phyloP scores from a whole-genome alignment of 2,888 invertebrate species.

The Leptinotarsa peninsularis region DNA sequence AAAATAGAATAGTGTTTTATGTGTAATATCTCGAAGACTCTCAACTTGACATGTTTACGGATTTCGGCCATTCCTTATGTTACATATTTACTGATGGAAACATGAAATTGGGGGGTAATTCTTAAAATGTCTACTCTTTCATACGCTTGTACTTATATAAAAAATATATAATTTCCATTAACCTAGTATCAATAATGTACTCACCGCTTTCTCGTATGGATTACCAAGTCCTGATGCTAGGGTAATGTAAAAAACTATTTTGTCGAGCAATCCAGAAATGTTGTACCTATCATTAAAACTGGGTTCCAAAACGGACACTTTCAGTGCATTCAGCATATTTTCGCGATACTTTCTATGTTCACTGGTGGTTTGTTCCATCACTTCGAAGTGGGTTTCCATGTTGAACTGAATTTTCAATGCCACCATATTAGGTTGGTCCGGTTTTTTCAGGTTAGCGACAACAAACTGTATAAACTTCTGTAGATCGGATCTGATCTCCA shows the following conservation, averaged over 20 bases:
- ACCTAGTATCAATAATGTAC: neutral
- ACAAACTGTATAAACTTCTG: conserved; percentile 29
- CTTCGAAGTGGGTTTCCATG: conserved; percentile 14
- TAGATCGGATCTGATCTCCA: conserved; percentile 28
- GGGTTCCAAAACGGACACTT: conserved; percentile 26
- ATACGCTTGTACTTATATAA: too few species aligned
- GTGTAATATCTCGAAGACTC: too few species aligned
- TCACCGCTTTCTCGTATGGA: conserved; percentile 22
- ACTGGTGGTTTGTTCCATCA: conserved; percentile 10
- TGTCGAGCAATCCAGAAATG: neutral
- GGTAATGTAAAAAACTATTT: conserved; percentile 23
- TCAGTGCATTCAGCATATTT: neutral
- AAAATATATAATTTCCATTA: too few species aligned
- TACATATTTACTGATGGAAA: too few species aligned
- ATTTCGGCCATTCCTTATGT: too few species aligned
- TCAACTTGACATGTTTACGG: too few species aligned
- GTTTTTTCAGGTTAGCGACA: conserved; percentile 1
- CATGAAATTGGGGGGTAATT: too few species aligned
- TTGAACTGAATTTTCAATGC: conserved; percentile 30
- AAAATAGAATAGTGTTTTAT: too few species aligned
- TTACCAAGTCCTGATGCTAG: conserved; percentile 30
- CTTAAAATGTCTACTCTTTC: too few species aligned
- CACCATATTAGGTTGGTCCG: conserved; percentile 13
- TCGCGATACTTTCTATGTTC: neutral
- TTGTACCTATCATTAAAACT: neutral